Conservation (phyloP, 1,140 invertebrate species). For the Delia radicum region DNA sequence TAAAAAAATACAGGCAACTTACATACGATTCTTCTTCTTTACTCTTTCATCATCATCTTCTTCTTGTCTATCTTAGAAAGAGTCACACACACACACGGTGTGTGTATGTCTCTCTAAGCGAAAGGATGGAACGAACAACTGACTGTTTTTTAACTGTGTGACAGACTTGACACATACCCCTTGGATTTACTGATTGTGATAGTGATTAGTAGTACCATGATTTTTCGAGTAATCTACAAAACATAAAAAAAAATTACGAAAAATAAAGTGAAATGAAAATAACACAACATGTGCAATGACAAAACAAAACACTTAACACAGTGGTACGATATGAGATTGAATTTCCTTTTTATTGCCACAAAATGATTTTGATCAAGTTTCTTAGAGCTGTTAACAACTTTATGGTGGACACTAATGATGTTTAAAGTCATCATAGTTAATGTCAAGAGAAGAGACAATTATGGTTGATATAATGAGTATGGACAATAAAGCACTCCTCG, state of each 20-base stretch:
- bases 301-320: not conserved
- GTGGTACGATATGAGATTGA: too few species aligned
- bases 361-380: too few species aligned
- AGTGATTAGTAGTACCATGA: constrained; percentile 21
- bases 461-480: too few species aligned
- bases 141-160: not conserved
- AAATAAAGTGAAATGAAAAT: constrained; percentile 1
- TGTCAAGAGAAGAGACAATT: too few species aligned
- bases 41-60: not conserved
- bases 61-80: not conserved
- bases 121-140: not conserved
- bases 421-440: too few species aligned
- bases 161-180: constrained; percentile 3
- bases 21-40: not conserved
- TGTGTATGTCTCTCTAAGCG: not conserved
- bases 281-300: not conserved
- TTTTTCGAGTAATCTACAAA: constrained; percentile 23
- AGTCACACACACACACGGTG: not conserved
- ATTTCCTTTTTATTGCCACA: too few species aligned
- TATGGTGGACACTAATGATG: too few species aligned
- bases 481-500: too few species aligned
- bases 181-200: constrained; percentile 4
- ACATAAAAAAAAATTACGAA: too few species aligned
- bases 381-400: too few species aligned
- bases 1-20: not conserved